These are phyloP conservation scores for Cantharis flavilabris DNA, from an alignment of 2,888 invertebrate species.

Conservation along the genomic window DNA sequence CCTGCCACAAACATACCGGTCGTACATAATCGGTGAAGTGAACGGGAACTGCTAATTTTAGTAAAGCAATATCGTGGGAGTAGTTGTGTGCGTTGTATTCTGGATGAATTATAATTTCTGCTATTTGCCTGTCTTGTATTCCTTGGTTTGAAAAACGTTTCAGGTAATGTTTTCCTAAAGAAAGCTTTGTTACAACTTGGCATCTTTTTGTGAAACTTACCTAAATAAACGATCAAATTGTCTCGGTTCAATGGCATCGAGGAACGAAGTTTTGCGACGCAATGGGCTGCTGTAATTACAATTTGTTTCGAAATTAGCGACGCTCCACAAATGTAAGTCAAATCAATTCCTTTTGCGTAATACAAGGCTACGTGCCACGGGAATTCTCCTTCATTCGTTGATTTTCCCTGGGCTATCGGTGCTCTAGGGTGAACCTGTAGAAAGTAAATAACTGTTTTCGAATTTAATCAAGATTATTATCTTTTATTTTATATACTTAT, in stretches of 20 bases:
- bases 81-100: constrained; percentile 46
- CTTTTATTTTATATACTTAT: no score
- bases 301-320: constrained; percentile 45
- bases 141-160: constrained; percentile 49
- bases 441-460: neutral
- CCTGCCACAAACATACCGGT: constrained; percentile 50
- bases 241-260: constrained; percentile 38
- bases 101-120: constrained; percentile 45
- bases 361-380: constrained; percentile 72
- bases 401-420: constrained; percentile 63
- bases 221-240: constrained; percentile 45
- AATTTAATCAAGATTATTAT: no score
- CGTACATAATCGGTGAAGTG: constrained; percentile 49
- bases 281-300: constrained; percentile 50
- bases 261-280: constrained; percentile 45
- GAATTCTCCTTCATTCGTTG: constrained; percentile 66
- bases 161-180: constrained; percentile 50
- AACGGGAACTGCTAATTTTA: constrained; percentile 43
- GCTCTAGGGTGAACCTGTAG: constrained; percentile 56
- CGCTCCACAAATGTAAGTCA: constrained; percentile 50
- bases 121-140: constrained; percentile 49
- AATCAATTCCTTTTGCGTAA: constrained; percentile 54
- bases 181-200: neutral
- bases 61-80: constrained; percentile 47
- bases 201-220: constrained; percentile 15